Evolutionary conservation across 2,888 invertebrate genomes (phyloP), one percentile per base, ranked within the genome.

Genomic region (Enoplolaimus lenunculus): DNA sequence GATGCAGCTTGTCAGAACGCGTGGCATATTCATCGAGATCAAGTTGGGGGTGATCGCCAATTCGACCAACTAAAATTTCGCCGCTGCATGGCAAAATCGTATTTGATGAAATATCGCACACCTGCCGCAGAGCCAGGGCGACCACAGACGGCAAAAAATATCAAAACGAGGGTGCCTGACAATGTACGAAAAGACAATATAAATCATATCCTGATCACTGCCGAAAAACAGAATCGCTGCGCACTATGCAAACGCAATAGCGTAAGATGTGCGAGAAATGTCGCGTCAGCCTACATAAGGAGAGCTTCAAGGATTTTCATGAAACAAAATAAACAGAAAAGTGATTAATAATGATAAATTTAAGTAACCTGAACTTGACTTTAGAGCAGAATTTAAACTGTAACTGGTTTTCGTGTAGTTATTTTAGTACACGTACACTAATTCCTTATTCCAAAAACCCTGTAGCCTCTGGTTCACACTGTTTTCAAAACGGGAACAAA

Each of bases 21-120:
- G 33, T 71, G 71, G 70, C 71, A 70, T 3, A 7, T 70, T 21
- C 70, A 70, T 33, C 70, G 70, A 2, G 3, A 33, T 21, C n/a
- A 2, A 7, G 67, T 34, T 7, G 26, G 21, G 3, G 67, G 67
- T 3, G 34, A 29, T 7, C 28, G 30, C 7, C 30, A 31, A 7
- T 13, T 66, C n/a, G 67, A 66, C 31, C 34, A 66, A 13, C 34
- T 66, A n/a, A 3, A 3, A 34, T 66, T 66, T n/a, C 67, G 67
- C 26, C 67, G 67, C 3, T 34, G 16, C 34, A 66, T 66, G 13
- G 67, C 34, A n/a, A 66, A 66, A 34, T 34, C 67, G 7, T 66
- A 66, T 34, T n/a, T 66, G 7, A 30, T 66, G 67, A 66, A 66
- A 34, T n/a, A n/a, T n/a, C n/a, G n/a, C n/a, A n/a, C n/a, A n/a